These are phyloP conservation scores for Napeogenes inachia DNA, from an alignment of 2,888 invertebrate genomes.

Conservation along the genomic window DNA sequence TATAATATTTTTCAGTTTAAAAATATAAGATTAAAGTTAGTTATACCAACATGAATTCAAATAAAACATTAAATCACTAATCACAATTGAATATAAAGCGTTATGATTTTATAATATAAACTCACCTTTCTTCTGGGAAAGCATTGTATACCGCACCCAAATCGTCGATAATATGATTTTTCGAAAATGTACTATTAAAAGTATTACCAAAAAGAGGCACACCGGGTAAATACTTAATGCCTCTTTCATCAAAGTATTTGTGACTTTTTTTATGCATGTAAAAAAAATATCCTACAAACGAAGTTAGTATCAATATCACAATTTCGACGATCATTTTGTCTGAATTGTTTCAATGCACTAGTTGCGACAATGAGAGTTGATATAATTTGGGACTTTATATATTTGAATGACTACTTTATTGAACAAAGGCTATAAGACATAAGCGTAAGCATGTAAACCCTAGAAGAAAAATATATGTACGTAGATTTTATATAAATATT, in stretches of 20 bases:
- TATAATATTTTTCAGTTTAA: too few relatives aligned
- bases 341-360: background rate
- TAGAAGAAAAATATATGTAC: background rate
- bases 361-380: background rate
- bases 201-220: constrained; percentile 59
- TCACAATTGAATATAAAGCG: too few relatives aligned
- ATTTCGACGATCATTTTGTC: constrained; percentile 54
- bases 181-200: constrained; percentile 38
- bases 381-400: constrained; percentile 4
- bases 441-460: constrained; percentile 5
- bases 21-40: background rate
- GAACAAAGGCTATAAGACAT: constrained; percentile 4
- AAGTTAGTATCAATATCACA: constrained; percentile 46
- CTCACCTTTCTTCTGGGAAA: constrained; percentile 50
- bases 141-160: constrained; percentile 47
- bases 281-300: constrained; percentile 41
- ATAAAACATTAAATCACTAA: too few relatives aligned
- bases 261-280: constrained; percentile 45
- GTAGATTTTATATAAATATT: too few relatives aligned
- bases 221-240: constrained; percentile 50
- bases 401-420: constrained; percentile 8
- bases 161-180: constrained; percentile 48
- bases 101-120: background rate
- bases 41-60: background rate
- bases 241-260: constrained; percentile 42